Conservation (phyloP, 1,140 invertebrate genomes). For the Polypedilum vanderplanki region DNA sequence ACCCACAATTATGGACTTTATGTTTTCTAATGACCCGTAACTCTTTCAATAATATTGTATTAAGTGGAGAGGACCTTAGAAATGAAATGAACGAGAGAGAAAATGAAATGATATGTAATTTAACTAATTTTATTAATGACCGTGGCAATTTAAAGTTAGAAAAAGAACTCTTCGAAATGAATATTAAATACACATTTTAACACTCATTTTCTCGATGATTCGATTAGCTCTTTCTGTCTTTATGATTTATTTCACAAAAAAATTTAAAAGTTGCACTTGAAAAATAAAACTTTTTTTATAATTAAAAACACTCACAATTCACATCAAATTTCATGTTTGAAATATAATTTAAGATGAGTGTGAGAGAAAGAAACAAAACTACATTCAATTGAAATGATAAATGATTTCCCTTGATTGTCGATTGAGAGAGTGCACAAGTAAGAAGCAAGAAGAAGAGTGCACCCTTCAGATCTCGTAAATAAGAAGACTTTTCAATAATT, state of each 20-base stretch:
- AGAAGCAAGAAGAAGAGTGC: no score
- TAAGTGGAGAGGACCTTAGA: not conserved
- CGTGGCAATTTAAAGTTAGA: slow-evolving; percentile 8
- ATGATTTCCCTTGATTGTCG: slow-evolving; percentile 12
- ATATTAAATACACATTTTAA: slow-evolving; percentile 20
- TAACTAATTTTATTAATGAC: slow-evolving; percentile 20
- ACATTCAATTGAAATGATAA: slow-evolving; percentile 13
- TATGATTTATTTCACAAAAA: slow-evolving; percentile 1
- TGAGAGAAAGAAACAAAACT: not conserved
- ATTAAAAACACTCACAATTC: no score
- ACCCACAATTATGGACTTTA: slow-evolving; percentile 11
- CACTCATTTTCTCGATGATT: not conserved
- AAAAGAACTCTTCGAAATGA: not conserved
- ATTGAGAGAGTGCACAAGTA: not conserved
- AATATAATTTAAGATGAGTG: no score
- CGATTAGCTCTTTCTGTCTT: slow-evolving; percentile 8
- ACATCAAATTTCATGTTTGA: no score
- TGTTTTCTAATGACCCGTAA: slow-evolving; percentile 4
- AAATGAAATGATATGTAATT: slow-evolving; percentile 15
- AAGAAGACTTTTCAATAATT: slow-evolving; percentile 16
- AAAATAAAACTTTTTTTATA: not conserved
- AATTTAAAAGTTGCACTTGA: not conserved
- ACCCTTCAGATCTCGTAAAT: slow-evolving; percentile 4
- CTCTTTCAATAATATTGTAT: slow-evolving; percentile 1
- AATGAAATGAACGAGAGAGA: not conserved